Evolutionary conservation across 1,140 invertebrate species (phyloP).

Genomic region (Drosophila kurseongensis): DNA sequence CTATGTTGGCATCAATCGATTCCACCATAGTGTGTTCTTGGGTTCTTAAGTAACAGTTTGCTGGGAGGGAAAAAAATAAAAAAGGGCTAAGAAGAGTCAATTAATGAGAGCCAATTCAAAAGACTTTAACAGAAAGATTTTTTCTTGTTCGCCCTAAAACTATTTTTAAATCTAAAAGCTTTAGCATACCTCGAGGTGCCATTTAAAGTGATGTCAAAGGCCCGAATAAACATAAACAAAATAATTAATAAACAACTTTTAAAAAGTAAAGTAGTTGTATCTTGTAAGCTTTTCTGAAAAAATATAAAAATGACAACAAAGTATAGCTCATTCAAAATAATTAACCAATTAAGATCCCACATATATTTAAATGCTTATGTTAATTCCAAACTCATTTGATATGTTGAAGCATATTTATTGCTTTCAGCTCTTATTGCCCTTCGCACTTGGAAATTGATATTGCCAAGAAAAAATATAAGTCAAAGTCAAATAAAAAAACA

Average conservation of each 20-base stretch:
- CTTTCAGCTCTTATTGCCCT: conserved; percentile 65
- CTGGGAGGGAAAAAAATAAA: neutral
- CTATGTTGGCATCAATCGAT: conserved; percentile 7
- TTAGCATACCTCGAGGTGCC: too few species aligned
- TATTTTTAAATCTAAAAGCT: too few species aligned
- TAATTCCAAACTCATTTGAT: conserved; percentile 44
- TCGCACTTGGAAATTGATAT: conserved; percentile 39
- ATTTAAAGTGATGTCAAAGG: too few species aligned
- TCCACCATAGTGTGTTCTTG: conserved; percentile 1
- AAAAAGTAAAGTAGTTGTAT: too few species aligned
- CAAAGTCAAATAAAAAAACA: conserved; percentile 31
- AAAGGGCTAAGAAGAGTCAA: neutral
- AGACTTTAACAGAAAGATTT: neutral
- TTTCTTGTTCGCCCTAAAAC: too few species aligned
- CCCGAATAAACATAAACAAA: too few species aligned
- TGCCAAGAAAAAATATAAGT: neutral
- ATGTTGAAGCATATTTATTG: conserved; percentile 55
- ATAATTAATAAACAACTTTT: too few species aligned
- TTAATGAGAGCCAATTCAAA: neutral
- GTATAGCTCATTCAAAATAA: too few species aligned
- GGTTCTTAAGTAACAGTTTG: conserved; percentile 18
- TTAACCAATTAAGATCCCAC: too few species aligned
- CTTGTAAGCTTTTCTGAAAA: too few species aligned
- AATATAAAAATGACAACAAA: too few species aligned
- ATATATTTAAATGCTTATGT: neutral